phyloP scores from a whole-genome alignment of 2,888 invertebrate species.

The Sphaerophoria taeniata region DNA sequence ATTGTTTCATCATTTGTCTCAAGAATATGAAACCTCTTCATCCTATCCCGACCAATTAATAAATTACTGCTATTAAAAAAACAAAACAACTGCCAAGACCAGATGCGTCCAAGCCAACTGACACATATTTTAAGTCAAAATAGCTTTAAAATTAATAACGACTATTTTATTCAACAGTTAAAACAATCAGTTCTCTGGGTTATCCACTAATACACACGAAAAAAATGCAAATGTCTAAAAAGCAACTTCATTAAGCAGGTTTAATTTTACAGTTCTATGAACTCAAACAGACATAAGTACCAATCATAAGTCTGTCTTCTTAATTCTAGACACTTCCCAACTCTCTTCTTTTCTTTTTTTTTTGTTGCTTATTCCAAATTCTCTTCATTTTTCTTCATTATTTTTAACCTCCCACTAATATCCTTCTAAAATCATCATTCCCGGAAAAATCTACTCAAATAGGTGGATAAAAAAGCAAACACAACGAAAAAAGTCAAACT shows the following conservation, averaged over 20 bases:
- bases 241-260: slow-evolving; percentile 19
- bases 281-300: neutral
- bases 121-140: no score
- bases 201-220: neutral
- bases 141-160: no score
- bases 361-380: no score
- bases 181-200: neutral
- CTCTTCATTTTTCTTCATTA: neutral
- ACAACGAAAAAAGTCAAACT: neutral
- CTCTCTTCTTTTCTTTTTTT: neutral
- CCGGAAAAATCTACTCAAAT: neutral
- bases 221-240: neutral
- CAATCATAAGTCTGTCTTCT: neutral
- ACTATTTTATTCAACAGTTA: no score
- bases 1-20: no score
- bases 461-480: neutral
- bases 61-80: no score
- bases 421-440: no score
- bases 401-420: neutral
- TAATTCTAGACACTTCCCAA: neutral
- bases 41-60: no score
- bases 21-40: no score
- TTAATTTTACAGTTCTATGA: slow-evolving; percentile 36
- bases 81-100: no score
- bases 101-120: no score